Percentiles rank a stretch among this genome's conserved stretches.
Evolutionary conservation across 2,888 invertebrate genomes (phyloP).

Genomic region (Chrysomela aeneicollis): DNA sequence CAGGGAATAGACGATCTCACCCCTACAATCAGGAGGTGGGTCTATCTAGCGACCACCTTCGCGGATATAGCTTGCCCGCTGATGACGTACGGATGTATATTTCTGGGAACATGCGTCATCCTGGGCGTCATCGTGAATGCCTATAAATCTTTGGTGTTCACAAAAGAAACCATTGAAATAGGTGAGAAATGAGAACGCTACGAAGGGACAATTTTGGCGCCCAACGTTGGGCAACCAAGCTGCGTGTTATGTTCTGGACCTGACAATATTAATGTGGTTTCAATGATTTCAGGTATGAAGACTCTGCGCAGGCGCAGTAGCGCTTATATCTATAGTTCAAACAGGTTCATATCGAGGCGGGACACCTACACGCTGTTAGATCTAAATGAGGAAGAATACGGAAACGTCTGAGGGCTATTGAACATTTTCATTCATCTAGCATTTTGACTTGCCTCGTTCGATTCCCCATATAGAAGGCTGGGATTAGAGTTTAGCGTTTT

Average conservation of each 20-base stretch:
- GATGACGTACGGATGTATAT: slow-evolving; percentile 75
- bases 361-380: slow-evolving; percentile 67
- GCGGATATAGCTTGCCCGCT: slow-evolving; percentile 76
- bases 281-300: slow-evolving; percentile 61
- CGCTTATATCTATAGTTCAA: slow-evolving; percentile 43
- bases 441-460: slow-evolving; percentile 19
- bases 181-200: slow-evolving; percentile 58
- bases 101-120: slow-evolving; percentile 72
- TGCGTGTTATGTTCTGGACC: too few relatives aligned
- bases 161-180: slow-evolving; percentile 78
- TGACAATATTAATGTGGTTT: too few relatives aligned
- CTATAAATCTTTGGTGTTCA: slow-evolving; percentile 78
- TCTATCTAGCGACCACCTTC: slow-evolving; percentile 81
- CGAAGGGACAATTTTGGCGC: background rate
- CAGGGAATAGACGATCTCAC: slow-evolving; percentile 82
- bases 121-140: slow-evolving; percentile 74
- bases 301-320: slow-evolving; percentile 74
- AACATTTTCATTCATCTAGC: slow-evolving; percentile 26
- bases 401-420: slow-evolving; percentile 30
- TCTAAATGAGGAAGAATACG: slow-evolving; percentile 33
- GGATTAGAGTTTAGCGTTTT: slow-evolving; percentile 26
- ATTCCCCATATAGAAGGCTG: slow-evolving; percentile 23
- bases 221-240: too few relatives aligned
- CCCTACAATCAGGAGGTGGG: slow-evolving; percentile 81
- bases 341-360: slow-evolving; percentile 63